These are phyloP conservation scores for Pristiophorus japonicus DNA, from an alignment of 2,113 vertebrate species.

Conservation along the genomic window DNA sequence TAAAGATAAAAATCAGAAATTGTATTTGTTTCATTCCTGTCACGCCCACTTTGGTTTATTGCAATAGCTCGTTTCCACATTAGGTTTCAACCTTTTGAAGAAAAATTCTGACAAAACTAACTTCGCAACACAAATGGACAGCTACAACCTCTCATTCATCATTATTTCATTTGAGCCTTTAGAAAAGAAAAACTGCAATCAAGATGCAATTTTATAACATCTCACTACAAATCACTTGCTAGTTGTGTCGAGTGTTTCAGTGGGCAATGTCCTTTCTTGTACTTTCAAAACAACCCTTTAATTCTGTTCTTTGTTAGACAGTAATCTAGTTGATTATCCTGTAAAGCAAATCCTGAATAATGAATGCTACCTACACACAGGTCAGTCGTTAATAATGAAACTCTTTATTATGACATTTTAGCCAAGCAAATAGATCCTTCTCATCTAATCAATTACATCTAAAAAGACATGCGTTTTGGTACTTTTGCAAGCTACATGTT, in stretches of 20 bases:
- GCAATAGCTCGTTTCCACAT: background rate
- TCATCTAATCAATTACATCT: background rate
- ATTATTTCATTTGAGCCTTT: background rate
- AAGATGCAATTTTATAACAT: background rate
- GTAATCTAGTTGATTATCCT: slow-evolving; percentile 30
- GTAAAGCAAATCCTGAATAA: background rate
- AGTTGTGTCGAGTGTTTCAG: background rate
- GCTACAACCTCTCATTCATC: background rate
- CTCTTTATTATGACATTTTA: background rate
- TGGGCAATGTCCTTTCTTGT: slow-evolving; percentile 8
- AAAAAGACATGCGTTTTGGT: background rate
- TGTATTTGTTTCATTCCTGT: background rate
- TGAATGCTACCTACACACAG: background rate
- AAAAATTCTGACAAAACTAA: background rate
- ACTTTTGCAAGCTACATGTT: background rate
- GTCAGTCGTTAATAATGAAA: background rate
- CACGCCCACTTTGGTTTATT: background rate
- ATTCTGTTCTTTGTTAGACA: slow-evolving; percentile 12
- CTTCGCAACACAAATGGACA: background rate
- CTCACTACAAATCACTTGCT: background rate
- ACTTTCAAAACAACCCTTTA: background rate
- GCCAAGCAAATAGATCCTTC: background rate
- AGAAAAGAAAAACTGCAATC: slow-evolving; percentile 11
- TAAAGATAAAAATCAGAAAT: background rate
- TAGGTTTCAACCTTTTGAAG: background rate